Percentiles rank a stretch among this genome's conserved stretches.
phyloP scores from a whole-genome alignment of 2,888 invertebrate species.

The Sinelater perroti region DNA sequence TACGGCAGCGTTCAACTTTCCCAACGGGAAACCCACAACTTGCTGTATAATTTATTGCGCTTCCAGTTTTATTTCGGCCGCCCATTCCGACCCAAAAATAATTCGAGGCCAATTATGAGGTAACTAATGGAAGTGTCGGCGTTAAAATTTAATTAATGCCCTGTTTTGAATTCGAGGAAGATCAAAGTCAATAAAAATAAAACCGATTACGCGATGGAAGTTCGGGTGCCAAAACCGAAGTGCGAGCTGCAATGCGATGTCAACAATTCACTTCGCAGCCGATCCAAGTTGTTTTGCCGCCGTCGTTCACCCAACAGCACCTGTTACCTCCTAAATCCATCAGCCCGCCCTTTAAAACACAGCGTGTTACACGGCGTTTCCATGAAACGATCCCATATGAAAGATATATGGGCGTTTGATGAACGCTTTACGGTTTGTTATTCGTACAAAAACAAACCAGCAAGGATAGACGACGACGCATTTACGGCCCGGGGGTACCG shows the following conservation, averaged over 20 bases:
- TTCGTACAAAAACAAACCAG: conserved; percentile 49
- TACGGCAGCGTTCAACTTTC: too few relatives aligned
- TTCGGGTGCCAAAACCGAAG: conserved; percentile 30
- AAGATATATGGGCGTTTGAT: conserved; percentile 50
- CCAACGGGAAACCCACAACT: too few relatives aligned
- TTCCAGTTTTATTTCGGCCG: too few relatives aligned
- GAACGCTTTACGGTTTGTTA: conserved; percentile 52
- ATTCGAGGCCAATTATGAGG: too few relatives aligned
- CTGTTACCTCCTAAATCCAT: conserved; percentile 51
- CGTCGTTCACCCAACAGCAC: conserved; percentile 44
- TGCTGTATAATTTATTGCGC: too few relatives aligned
- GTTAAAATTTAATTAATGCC: too few relatives aligned
- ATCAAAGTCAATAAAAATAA: conserved; percentile 32
- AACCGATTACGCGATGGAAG: conserved; percentile 19
- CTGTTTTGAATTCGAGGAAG: conserved; percentile 13
- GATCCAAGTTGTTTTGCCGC: conserved; percentile 35
- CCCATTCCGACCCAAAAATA: too few relatives aligned
- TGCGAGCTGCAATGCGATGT: conserved; percentile 35
- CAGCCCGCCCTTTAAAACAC: conserved; percentile 44
- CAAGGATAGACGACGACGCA: conserved; percentile 45
- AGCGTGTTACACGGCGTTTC: conserved; percentile 38
- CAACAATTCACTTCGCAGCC: conserved; percentile 37
- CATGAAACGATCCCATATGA: conserved; percentile 43
- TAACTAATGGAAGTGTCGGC: too few relatives aligned
- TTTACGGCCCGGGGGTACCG: conserved; percentile 44